Evolutionary conservation across 2,113 vertebrate genomes (phyloP), one percentile per base, ranked within the genome.

Genomic region (Hemiscyllium ocellatum): DNA sequence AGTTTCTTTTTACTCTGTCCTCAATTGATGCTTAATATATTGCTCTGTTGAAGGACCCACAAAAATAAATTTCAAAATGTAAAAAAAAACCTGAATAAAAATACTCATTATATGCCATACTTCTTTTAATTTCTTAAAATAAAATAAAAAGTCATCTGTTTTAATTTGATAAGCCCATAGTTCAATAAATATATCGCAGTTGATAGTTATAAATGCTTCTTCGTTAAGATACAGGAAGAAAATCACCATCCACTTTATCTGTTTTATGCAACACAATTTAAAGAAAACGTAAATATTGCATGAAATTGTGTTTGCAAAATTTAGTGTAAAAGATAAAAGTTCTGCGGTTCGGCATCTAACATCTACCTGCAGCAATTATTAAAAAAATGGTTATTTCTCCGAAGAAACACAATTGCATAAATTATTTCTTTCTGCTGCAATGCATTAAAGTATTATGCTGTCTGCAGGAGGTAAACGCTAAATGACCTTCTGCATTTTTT

Each of bases 121-220:
- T 68, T 42, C n/a, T 68, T 94, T 29, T 69, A 19, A 20, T 33
- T 94, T 68, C 56, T 12, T 68, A 42, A n/a, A n/a, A 29, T 95
- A 95, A 95, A 95, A 95, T 52, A 95, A 95, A 72, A 47, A 68
- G 68, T 68, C 2, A 91, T 37, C 94, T 4, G 47, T 95, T 95
- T 70, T 72, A 95, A 70, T 50, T 24, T 95, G 94, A 52, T 47
- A 93, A 70, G 4, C 12, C 69, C 22, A 70, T 50, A 72, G 68
- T 70, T 94, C 68, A 94, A 70, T 29, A 94, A 94, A 72, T 50
- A 52, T 56, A 95, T 33, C 70, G 68, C 72, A 95, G 33, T 17
- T 94, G 93, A 47, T 90, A 61, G 52, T 61, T 90, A 52, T 47
- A 70, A 26, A 20, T 50, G 22, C 37, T 95, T 29, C 37, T 70